A percentile compares a stretch with the other conserved stretches of the same genome.
These are phyloP conservation scores for Physocephala rufipes DNA, from an alignment of 2,888 invertebrate genomes.

Conservation along the genomic window DNA sequence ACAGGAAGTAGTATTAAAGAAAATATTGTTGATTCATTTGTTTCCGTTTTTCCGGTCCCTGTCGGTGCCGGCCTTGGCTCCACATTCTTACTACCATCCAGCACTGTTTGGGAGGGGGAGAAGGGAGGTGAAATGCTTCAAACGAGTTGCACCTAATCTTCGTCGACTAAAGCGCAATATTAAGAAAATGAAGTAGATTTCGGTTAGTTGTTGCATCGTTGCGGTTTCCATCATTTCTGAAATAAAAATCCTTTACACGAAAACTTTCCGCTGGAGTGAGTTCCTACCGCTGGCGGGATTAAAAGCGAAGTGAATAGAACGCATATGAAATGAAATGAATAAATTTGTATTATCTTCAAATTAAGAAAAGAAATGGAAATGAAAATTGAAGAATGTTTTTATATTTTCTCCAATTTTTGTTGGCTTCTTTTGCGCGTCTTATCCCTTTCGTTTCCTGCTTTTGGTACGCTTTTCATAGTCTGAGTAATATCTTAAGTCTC, in stretches of 20 bases:
- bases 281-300: neutral
- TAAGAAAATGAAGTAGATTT: slow-evolving; percentile 40
- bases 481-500: neutral
- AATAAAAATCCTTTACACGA: slow-evolving; percentile 45
- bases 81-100: neutral
- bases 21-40: neutral
- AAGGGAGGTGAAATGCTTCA: neutral
- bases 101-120: neutral
- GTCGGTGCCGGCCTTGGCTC: neutral
- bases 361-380: slow-evolving; percentile 55
- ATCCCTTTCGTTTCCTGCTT: neutral
- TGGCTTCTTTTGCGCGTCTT: neutral
- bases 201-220: too few relatives aligned
- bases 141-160: slow-evolving; percentile 45
- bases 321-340: slow-evolving; percentile 46
- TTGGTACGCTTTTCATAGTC: neutral
- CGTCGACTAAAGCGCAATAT: slow-evolving; percentile 48
- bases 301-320: neutral
- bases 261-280: neutral
- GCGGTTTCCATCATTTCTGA: slow-evolving; percentile 35
- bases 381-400: slow-evolving; percentile 51
- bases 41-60: neutral
- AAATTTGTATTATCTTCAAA: slow-evolving; percentile 58
- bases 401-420: slow-evolving; percentile 21
- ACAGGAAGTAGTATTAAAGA: neutral